These are phyloP conservation scores for Drosophila neonasuta DNA, from an alignment of 2,888 invertebrate species.

Conservation along the genomic window DNA sequence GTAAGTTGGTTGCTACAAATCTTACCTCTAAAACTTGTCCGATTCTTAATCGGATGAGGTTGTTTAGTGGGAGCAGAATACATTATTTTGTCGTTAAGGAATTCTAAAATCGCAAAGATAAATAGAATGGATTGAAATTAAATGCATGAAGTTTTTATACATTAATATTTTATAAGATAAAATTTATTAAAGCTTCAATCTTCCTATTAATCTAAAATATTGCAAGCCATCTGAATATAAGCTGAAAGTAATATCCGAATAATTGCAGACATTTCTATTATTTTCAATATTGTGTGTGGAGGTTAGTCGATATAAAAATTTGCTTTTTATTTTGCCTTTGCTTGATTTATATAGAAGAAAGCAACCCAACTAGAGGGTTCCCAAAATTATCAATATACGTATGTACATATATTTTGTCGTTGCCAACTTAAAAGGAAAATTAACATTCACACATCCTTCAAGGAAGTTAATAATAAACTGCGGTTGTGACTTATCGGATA, in stretches of 20 bases:
- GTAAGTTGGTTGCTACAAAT: background rate
- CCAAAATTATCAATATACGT: too few relatives aligned
- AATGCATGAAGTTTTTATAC: too few relatives aligned
- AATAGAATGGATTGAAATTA: background rate
- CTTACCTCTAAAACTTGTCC: constrained; percentile 27
- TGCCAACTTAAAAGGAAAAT: too few relatives aligned
- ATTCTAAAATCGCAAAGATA: constrained; percentile 5
- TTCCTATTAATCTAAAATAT: too few relatives aligned
- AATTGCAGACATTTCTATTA: background rate
- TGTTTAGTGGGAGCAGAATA: constrained; percentile 28
- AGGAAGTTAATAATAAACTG: too few relatives aligned
- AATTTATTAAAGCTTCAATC: too few relatives aligned
- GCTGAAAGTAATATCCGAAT: background rate
- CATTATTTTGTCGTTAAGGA: constrained; percentile 22
- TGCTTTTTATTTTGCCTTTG: background rate
- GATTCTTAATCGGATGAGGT: constrained; percentile 8
- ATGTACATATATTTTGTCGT: too few relatives aligned
- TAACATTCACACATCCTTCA: too few relatives aligned
- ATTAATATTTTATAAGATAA: too few relatives aligned
- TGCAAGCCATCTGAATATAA: background rate
- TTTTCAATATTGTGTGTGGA: background rate
- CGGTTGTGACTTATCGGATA: too few relatives aligned
- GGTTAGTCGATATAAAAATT: background rate
- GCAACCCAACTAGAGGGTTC: too few relatives aligned
- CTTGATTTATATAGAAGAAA: too few relatives aligned